Evolutionary conservation across 2,888 invertebrate genomes (phyloP).

Genomic region (Macrophya alboannulata): DNA sequence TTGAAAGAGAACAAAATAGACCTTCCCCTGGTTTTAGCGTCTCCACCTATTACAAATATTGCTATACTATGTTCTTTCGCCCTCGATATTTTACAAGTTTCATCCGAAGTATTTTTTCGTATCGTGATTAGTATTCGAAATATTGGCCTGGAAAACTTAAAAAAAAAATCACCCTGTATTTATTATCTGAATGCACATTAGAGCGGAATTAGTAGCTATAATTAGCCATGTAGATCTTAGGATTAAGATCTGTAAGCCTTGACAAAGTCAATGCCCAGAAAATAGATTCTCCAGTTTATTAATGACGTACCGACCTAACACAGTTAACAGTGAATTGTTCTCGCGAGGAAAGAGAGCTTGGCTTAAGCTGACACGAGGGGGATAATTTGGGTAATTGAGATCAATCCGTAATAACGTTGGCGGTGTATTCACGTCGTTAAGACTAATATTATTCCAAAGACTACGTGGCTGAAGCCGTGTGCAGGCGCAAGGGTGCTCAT

Average conservation of each 20-base stretch:
- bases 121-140: too few relatives aligned
- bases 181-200: slow-evolving; percentile 51
- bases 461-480: neutral
- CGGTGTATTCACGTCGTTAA: slow-evolving; percentile 24
- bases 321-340: neutral
- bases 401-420: slow-evolving; percentile 32
- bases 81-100: too few relatives aligned
- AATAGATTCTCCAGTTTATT: neutral
- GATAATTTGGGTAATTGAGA: slow-evolving; percentile 38
- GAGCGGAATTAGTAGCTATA: neutral
- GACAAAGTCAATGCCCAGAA: neutral
- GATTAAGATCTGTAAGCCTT: neutral
- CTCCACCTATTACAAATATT: too few relatives aligned
- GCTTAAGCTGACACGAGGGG: neutral
- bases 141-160: too few relatives aligned
- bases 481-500: neutral
- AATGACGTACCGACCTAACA: neutral
- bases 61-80: too few relatives aligned
- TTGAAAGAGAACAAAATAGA: too few relatives aligned
- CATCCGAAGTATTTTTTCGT: too few relatives aligned
- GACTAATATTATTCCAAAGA: slow-evolving; percentile 16
- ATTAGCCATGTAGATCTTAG: neutral
- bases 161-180: neutral
- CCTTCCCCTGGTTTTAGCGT: too few relatives aligned
- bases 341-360: neutral